Evolutionary conservation across 2,113 vertebrate genomes (phyloP).

Genomic region (Anser cygnoides): DNA sequence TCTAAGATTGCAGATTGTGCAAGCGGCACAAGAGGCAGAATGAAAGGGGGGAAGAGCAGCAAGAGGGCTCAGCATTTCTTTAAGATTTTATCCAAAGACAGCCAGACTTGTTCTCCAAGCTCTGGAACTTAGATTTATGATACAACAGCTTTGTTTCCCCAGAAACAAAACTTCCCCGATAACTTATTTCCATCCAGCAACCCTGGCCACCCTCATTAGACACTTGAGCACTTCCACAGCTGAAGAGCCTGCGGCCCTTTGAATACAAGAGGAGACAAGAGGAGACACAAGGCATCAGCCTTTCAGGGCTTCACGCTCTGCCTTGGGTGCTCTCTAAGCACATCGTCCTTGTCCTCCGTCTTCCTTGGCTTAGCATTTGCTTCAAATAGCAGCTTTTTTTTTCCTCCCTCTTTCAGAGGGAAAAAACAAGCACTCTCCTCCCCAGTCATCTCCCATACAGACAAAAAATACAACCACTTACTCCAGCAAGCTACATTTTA

Average conservation of each 20-base stretch:
- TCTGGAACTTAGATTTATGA: not conserved
- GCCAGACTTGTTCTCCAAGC: not conserved
- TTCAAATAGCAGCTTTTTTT: not conserved
- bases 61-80: not conserved
- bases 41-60: not conserved
- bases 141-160: not conserved
- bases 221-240: not conserved
- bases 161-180: constrained; percentile 23
- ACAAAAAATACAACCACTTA: not conserved
- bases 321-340: not conserved
- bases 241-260: not conserved
- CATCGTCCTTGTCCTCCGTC: not conserved
- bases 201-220: not conserved
- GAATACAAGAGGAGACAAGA: not conserved
- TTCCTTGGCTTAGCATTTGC: not conserved
- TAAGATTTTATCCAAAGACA: constrained; percentile 45
- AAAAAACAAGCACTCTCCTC: not conserved
- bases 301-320: not conserved
- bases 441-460: not conserved
- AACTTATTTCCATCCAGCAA: not conserved
- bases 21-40: not conserved
- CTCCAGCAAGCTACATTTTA: not conserved
- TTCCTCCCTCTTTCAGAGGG: not conserved
- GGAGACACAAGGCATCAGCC: not conserved
- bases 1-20: not conserved